Evolutionary conservation across 1,140 invertebrate species (phyloP).

Genomic region (Mamestra configurata): DNA sequence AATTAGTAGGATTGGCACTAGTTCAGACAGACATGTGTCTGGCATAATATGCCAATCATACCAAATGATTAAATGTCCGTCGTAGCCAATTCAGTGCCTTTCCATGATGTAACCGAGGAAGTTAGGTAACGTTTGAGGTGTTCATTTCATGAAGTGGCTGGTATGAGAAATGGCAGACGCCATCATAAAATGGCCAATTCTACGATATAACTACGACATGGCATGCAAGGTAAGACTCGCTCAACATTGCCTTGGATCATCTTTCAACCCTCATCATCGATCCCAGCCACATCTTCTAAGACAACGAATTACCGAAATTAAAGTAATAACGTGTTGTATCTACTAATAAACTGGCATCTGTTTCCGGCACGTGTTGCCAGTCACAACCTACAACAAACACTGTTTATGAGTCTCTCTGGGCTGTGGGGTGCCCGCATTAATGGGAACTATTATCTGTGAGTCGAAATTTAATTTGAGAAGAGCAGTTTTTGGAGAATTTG

Average conservation of each 20-base stretch:
- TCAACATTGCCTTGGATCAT: neutral
- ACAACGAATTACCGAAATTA: slow-evolving; percentile 23
- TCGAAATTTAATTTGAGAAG: neutral
- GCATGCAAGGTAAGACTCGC: too few species aligned
- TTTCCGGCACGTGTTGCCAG: slow-evolving; percentile 24
- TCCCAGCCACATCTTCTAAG: neutral
- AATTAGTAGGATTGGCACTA: too few species aligned
- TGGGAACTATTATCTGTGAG: neutral
- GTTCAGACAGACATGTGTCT: too few species aligned
- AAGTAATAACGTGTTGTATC: slow-evolving; percentile 11
- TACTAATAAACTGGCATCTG: slow-evolving; percentile 34
- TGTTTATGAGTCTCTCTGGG: slow-evolving; percentile 12
- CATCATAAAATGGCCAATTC: too few species aligned
- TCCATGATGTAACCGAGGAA: too few species aligned
- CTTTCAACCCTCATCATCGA: neutral
- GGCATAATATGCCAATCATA: too few species aligned
- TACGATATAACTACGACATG: too few species aligned
- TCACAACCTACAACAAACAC: slow-evolving; percentile 2
- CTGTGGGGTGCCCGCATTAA: neutral
- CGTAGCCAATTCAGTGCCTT: too few species aligned
- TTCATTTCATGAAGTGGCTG: too few species aligned
- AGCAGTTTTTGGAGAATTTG: neutral
- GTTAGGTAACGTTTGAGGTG: too few species aligned
- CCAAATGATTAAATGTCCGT: too few species aligned
- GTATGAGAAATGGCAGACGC: too few species aligned